These are phyloP conservation scores for Blastobasis adustella DNA, from an alignment of 2,888 invertebrate species.

Conservation along the genomic window DNA sequence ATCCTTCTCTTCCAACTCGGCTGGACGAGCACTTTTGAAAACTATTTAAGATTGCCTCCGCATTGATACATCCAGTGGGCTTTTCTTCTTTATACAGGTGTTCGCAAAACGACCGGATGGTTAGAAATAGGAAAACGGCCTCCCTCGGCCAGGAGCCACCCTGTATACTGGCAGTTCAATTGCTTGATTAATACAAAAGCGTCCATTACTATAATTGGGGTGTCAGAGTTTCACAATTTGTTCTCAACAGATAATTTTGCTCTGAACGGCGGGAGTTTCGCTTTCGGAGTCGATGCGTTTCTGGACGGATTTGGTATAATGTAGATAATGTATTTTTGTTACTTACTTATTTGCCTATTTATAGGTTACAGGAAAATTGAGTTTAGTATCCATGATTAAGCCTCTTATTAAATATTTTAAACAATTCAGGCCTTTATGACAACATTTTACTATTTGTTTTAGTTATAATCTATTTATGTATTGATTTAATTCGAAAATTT, in stretches of 20 bases:
- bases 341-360: background rate
- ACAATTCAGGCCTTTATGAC: too few relatives aligned
- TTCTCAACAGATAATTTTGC: slow-evolving; percentile 15
- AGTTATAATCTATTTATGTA: too few relatives aligned
- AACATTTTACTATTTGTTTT: too few relatives aligned
- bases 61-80: slow-evolving; percentile 12
- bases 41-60: background rate
- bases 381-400: too few relatives aligned
- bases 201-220: slow-evolving; percentile 45
- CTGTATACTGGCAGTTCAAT: slow-evolving; percentile 25
- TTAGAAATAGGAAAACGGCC: slow-evolving; percentile 12
- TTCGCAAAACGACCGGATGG: slow-evolving; percentile 13
- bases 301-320: background rate
- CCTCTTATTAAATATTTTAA: too few relatives aligned
- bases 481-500: too few relatives aligned
- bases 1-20: too few relatives aligned
- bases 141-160: slow-evolving; percentile 9
- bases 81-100: background rate
- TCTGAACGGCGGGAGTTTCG: background rate
- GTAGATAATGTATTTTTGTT: background rate
- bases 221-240: slow-evolving; percentile 31
- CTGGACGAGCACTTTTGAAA: background rate
- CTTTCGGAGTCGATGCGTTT: background rate
- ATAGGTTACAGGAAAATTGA: background rate
- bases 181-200: slow-evolving; percentile 45